A percentile compares a stretch with the other conserved stretches of the same genome.
phyloP scores from a whole-genome alignment of 2,888 invertebrate genomes.

The Mylabris sibirica region DNA sequence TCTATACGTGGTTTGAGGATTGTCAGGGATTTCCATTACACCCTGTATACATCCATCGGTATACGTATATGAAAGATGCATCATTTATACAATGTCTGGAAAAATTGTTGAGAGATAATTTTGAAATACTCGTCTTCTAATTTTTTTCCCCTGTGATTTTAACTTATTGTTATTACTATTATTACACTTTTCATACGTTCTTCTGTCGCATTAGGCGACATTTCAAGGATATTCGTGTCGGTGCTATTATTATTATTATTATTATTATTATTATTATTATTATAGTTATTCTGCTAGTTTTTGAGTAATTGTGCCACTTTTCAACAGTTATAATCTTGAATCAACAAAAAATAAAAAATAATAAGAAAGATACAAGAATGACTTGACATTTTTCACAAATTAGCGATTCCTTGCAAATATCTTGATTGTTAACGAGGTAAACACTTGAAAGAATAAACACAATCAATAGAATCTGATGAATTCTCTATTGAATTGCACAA shows the following conservation, averaged over 20 bases:
- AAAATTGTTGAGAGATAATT: conserved; percentile 39
- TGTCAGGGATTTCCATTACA: too few species aligned
- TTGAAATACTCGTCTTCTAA: conserved; percentile 24
- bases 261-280: conserved; percentile 15
- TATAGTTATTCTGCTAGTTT: background rate
- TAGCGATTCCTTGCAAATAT: too few species aligned
- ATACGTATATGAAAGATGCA: conserved; percentile 46
- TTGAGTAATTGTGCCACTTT: background rate
- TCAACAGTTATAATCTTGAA: background rate
- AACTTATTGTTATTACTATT: conserved; percentile 1
- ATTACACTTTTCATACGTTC: conserved; percentile 16
- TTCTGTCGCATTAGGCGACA: conserved; percentile 35
- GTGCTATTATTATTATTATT: conserved; percentile 14
- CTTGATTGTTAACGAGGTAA: too few species aligned
- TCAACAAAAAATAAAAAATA: background rate
- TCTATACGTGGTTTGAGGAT: too few species aligned
- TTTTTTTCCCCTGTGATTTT: conserved; percentile 1
- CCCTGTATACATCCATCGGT: conserved; percentile 24
- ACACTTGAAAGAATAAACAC: too few species aligned
- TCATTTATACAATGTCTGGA: conserved; percentile 50
- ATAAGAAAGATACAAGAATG: background rate
- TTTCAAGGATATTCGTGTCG: conserved; percentile 24
- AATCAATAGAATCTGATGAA: too few species aligned
- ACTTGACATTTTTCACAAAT: background rate
- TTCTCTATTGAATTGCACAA: too few species aligned